phyloP scores from a whole-genome alignment of 2,113 vertebrate species.

The Hyla sarda region DNA sequence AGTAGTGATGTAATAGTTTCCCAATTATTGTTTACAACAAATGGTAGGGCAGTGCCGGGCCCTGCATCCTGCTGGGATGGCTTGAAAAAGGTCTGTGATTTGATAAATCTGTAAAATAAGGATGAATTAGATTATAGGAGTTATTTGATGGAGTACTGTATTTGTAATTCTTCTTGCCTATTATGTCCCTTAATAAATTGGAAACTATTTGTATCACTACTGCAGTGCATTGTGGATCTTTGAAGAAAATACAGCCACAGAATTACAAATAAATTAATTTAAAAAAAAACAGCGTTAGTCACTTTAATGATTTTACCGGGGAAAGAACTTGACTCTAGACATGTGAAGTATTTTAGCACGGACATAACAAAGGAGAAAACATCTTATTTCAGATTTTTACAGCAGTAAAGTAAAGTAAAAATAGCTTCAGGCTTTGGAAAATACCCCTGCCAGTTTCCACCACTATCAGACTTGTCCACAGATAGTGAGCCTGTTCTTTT shows the following conservation, averaged over 20 bases:
- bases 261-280: not conserved
- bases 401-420: not conserved
- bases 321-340: not conserved
- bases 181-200: no score
- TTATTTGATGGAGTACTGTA: no score
- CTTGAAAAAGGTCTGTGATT: no score
- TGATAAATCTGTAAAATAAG: no score
- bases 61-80: no score
- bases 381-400: not conserved
- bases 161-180: no score
- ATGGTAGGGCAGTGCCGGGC: no score
- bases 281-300: not conserved
- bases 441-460: slow-evolving; percentile 8
- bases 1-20: no score
- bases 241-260: not conserved
- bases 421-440: slow-evolving; percentile 31
- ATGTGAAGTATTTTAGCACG: not conserved
- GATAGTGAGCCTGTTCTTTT: slow-evolving; percentile 13
- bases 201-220: no score
- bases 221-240: no score
- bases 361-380: not conserved
- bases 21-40: no score
- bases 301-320: not conserved
- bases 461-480: slow-evolving; percentile 16
- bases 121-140: no score